phyloP scores from a whole-genome alignment of 2,888 invertebrate species.

The Lithophane ornitopus region DNA sequence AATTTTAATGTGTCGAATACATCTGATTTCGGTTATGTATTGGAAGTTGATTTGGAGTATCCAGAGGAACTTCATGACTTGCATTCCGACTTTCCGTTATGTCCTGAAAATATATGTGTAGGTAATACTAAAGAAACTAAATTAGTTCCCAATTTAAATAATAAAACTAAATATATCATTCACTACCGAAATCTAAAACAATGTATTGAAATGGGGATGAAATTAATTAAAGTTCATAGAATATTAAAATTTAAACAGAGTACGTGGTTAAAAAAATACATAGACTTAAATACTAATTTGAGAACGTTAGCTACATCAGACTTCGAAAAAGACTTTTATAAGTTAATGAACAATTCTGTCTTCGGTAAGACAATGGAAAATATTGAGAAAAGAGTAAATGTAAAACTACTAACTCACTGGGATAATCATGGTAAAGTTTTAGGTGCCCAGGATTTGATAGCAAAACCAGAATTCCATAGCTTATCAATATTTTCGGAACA shows the following conservation, averaged over 20 bases:
- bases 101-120: slow-evolving; percentile 22
- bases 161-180: slow-evolving; percentile 19
- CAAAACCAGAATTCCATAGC: too few species aligned
- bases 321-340: slow-evolving; percentile 15
- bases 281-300: slow-evolving; percentile 17
- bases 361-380: too few species aligned
- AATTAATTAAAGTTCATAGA: slow-evolving; percentile 18
- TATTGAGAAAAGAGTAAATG: too few species aligned
- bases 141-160: slow-evolving; percentile 24
- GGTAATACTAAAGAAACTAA: slow-evolving; percentile 22
- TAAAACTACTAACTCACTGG: too few species aligned
- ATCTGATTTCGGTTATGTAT: neutral
- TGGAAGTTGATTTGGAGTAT: too few species aligned
- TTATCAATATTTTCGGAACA: too few species aligned
- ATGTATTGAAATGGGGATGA: slow-evolving; percentile 1
- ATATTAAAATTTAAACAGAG: slow-evolving; percentile 23
- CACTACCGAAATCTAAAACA: slow-evolving; percentile 12
- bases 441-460: too few species aligned
- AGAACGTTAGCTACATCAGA: slow-evolving; percentile 16
- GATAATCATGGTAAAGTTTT: too few species aligned
- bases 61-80: too few species aligned
- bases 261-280: slow-evolving; percentile 3
- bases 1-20: neutral
- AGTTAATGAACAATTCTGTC: too few species aligned
- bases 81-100: slow-evolving; percentile 5